Base-by-base conservation (phyloP, 2,888 invertebrate genomes). In the Sepioteuthis lessoniana region DNA sequence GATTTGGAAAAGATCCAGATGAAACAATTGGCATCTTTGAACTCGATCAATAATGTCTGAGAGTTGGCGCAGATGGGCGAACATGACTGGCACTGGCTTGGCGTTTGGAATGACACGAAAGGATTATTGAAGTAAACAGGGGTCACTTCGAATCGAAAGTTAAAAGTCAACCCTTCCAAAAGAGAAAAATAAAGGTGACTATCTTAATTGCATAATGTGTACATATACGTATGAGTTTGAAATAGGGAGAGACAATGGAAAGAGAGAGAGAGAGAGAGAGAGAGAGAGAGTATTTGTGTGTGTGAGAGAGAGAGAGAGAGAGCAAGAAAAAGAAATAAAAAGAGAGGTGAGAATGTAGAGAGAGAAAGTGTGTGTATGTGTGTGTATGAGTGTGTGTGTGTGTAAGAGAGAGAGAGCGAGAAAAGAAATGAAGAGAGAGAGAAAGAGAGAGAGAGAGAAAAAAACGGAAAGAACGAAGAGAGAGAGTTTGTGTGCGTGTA, bases 181-280 rank as follows among this genome's bases (percentile, higher is more conserved):
- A 76, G n/a, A 0, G 13, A 16, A 19, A 4, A 13, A n/a, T 35
- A n/a, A n/a, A 16, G n/a, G 16, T 76, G 1, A n/a, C n/a, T n/a
- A n/a, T n/a, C n/a, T n/a, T 35, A 35, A 13, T 4, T 0, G 1
- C 7, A n/a, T 16, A 76, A 76, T 0, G 19, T 76, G 19, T 76
- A 0, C 16, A 13, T n/a, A 76, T n/a, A n/a, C 10, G 10, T 76
- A 28, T 28, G 25, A 2, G 47, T 10, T 16, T 13, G 47, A 19
- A 1, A 13, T 1, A 16, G 19, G 1, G 19, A 1, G 19, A 1
- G 47, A 16, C n/a, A n/a, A n/a, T n/a, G n/a, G 47, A 1, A 13
- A 47, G 47, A 19, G 16, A 47, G 13, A 47, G 3, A 19, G 19
- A 47, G 10, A 47, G 47, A 21, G 5, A 55, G 21, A 5, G 0